Conservation (phyloP, 2,888 invertebrate genomes). For the Eustalomyia histrio region DNA sequence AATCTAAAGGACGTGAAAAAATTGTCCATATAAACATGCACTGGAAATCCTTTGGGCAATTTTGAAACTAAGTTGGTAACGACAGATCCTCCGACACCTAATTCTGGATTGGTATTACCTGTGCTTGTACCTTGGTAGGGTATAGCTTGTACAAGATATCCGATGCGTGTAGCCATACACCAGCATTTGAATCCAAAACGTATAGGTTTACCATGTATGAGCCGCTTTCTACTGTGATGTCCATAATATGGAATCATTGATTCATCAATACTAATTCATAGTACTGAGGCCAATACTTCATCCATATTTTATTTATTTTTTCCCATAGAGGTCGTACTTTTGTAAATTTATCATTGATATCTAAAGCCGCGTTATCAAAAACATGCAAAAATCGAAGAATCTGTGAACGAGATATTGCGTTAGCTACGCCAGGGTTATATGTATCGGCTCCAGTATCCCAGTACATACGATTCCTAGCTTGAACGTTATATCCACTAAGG, state of each 20-base stretch:
- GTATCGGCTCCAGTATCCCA: too few species aligned
- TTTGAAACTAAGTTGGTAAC: too few species aligned
- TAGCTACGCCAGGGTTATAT: neutral
- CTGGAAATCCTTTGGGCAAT: too few species aligned
- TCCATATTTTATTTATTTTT: conserved; percentile 12
- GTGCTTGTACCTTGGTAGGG: conserved; percentile 17
- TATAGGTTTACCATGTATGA: conserved; percentile 1
- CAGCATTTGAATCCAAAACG: too few species aligned
- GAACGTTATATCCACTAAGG: too few species aligned
- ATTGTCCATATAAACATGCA: conserved; percentile 9
- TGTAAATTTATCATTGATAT: neutral
- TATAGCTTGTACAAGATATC: conserved; percentile 11
- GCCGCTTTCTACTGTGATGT: neutral
- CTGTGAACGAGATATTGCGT: neutral
- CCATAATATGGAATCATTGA: conserved; percentile 24
- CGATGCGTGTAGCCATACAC: too few species aligned
- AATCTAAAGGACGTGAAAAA: conserved; percentile 27
- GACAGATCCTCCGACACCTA: too few species aligned
- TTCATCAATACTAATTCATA: neutral
- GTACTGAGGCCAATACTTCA: neutral
- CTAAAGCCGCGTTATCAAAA: conserved; percentile 4
- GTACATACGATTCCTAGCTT: too few species aligned
- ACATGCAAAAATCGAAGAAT: conserved; percentile 10
- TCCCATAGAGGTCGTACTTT: conserved; percentile 20
- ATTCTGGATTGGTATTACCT: conserved; percentile 15